A percentile compares a stretch with the other conserved stretches of the same genome.
Conservation (phyloP, 1,140 invertebrate genomes). For the Leptinotarsa texana region DNA sequence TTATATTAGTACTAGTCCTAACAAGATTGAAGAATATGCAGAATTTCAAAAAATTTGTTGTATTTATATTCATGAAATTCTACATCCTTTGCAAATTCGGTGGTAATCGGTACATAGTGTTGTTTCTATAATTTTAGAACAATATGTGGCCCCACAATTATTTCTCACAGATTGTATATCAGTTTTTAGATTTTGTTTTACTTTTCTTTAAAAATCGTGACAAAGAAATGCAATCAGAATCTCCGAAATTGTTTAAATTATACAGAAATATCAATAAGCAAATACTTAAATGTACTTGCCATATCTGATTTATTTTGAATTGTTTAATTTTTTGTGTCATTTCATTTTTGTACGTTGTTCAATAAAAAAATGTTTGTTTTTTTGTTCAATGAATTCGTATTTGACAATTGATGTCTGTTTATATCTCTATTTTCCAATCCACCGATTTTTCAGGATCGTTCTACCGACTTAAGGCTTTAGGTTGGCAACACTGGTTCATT, state of each 20-base stretch:
- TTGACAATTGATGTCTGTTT: no score
- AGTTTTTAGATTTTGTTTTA: not conserved
- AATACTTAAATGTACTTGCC: no score
- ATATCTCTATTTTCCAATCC: no score
- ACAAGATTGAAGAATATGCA: slow-evolving; percentile 40
- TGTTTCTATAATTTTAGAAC: slow-evolving; percentile 53
- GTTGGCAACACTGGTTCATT: no score
- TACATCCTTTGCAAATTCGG: slow-evolving; percentile 41
- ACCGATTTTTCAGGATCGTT: no score
- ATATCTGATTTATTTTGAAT: no score
- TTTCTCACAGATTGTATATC: slow-evolving; percentile 46
- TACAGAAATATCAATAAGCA: not conserved
- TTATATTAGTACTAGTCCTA: slow-evolving; percentile 42
- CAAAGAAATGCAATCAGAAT: not conserved
- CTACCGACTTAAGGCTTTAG: no score
- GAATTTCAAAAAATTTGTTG: slow-evolving; percentile 43
- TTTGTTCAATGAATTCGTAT: no score
- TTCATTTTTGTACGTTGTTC: no score
- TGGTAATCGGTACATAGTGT: slow-evolving; percentile 47
- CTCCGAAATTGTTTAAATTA: slow-evolving; percentile 2
- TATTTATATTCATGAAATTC: slow-evolving; percentile 42
- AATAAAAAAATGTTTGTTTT: no score
- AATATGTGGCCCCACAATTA: slow-evolving; percentile 48
- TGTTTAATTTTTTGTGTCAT: no score
- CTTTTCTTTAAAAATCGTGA: not conserved